phyloP scores from a whole-genome alignment of 2,797 vertebrate genomes.

The Bucorvus abyssinicus region DNA sequence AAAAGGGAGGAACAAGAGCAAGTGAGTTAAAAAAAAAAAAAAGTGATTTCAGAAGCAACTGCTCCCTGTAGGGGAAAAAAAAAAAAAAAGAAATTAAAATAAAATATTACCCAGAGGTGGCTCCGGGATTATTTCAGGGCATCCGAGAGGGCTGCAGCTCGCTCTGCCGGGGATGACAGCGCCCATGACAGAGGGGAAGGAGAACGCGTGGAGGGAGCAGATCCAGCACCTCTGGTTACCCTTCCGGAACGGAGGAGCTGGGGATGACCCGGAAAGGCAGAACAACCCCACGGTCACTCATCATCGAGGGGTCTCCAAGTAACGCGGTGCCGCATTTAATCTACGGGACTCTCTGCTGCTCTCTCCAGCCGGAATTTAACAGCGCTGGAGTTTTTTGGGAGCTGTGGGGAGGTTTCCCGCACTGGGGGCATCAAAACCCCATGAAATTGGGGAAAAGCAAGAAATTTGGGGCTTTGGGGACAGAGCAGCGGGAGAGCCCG shows the following conservation, averaged over 20 bases:
- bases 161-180: background rate
- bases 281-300: rapidly evolving
- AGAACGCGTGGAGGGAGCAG: background rate
- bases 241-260: background rate
- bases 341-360: constrained; percentile 22
- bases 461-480: background rate
- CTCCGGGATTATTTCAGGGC: background rate
- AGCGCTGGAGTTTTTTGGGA: background rate
- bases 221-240: too few species aligned
- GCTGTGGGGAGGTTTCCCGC: rapidly evolving
- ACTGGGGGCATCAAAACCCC: background rate
- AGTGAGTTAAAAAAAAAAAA: background rate
- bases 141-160: background rate
- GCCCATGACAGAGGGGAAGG: background rate
- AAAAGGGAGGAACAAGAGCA: rapidly evolving
- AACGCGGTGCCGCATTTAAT: rapidly evolving
- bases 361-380: background rate
- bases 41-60: background rate
- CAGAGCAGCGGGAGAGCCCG: background rate
- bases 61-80: background rate
- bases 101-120: background rate
- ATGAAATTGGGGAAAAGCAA: background rate
- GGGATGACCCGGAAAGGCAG: background rate
- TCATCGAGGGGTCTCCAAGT: background rate
- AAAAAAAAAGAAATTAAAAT: too few species aligned